These are phyloP conservation scores for Tragulus kanchil DNA, from an alignment of 2,113 vertebrate species.

Conservation along the genomic window DNA sequence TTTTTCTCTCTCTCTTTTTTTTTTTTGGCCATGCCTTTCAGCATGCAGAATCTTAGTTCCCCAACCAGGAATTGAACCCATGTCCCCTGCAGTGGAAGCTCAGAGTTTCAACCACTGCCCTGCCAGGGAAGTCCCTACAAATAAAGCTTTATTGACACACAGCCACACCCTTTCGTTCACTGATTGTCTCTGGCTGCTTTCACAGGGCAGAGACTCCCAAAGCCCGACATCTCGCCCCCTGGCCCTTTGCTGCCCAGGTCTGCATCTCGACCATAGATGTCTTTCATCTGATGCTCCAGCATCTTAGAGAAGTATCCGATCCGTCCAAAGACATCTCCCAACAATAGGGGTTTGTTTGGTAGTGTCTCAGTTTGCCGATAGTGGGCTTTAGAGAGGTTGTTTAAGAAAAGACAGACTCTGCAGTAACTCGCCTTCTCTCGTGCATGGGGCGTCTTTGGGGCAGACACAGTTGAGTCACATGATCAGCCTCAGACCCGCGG, in stretches of 20 bases:
- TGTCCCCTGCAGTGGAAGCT: background rate
- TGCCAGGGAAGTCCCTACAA: background rate
- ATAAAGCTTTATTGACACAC: conserved; percentile 13
- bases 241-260: background rate
- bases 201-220: background rate
- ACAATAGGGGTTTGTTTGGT: background rate
- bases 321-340: rapidly evolving
- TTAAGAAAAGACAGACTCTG: background rate
- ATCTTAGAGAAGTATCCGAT: rapidly evolving
- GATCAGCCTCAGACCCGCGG: background rate
- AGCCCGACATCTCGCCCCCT: background rate
- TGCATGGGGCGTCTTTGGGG: background rate
- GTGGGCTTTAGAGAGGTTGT: background rate
- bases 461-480: background rate
- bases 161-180: background rate
- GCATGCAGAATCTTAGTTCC: background rate
- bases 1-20: background rate
- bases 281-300: background rate
- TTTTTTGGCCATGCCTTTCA: background rate
- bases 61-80: background rate
- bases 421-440: background rate
- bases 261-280: background rate
- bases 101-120: background rate
- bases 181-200: background rate
- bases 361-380: background rate